phyloP scores from a whole-genome alignment of 2,888 invertebrate species.

The Steromphala cineraria region DNA sequence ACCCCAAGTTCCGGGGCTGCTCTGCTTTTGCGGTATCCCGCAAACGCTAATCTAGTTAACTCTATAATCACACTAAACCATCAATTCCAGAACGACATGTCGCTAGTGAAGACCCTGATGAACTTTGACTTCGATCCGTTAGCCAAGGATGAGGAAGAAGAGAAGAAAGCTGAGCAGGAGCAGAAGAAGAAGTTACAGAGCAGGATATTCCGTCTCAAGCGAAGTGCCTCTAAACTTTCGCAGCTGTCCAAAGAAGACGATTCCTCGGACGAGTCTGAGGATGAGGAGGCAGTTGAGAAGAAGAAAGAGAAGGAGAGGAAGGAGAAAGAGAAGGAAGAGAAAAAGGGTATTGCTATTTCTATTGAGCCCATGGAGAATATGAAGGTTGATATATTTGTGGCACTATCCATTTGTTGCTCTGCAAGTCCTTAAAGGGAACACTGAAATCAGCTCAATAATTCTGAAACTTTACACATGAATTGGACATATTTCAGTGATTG shows the following conservation, averaged over 20 bases:
- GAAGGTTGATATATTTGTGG: no score
- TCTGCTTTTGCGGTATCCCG: no score
- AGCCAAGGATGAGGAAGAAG: slow-evolving; percentile 13
- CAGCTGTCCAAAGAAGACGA: slow-evolving; percentile 13
- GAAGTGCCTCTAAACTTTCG: background rate
- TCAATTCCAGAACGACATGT: slow-evolving; percentile 33
- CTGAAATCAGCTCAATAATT: no score
- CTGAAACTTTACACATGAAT: no score
- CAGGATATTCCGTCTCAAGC: slow-evolving; percentile 26
- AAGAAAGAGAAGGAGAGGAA: slow-evolving; percentile 32
- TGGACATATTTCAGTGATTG: no score
- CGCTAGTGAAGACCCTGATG: slow-evolving; percentile 38
- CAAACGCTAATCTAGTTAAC: no score
- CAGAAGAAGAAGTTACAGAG: slow-evolving; percentile 12
- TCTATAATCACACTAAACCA: background rate
- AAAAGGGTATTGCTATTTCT: background rate
- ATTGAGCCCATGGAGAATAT: no score
- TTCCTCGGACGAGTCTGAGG: slow-evolving; percentile 11
- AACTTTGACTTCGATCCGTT: slow-evolving; percentile 38
- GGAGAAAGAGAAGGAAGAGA: slow-evolving; percentile 25
- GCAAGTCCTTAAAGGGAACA: no score
- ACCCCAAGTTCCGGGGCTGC: no score
- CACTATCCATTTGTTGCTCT: no score
- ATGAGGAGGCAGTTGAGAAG: slow-evolving; percentile 30
- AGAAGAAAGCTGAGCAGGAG: background rate